phyloP scores from a whole-genome alignment of 2,797 vertebrate genomes.

The Pempheris klunzingeri region DNA sequence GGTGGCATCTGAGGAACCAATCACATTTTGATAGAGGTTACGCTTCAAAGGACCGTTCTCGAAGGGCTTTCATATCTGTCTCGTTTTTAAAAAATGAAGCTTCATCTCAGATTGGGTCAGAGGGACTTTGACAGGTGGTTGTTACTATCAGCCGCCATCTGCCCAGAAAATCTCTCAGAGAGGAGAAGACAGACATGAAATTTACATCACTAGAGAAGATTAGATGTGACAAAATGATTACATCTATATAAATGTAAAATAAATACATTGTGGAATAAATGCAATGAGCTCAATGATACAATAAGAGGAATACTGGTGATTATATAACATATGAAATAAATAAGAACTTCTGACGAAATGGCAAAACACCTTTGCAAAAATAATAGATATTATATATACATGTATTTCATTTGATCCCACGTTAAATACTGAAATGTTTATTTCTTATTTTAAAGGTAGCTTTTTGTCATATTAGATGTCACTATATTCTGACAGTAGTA shows the following conservation, averaged over 20 bases:
- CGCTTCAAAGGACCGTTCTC: slow-evolving; percentile 45
- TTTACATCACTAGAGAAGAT: slow-evolving; percentile 13
- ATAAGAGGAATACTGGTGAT: no score
- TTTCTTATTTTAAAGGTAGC: no score
- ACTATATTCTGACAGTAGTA: no score
- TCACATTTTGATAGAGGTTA: slow-evolving; percentile 45
- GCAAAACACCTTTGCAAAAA: no score
- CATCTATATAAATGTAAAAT: not conserved
- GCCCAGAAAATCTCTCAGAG: not conserved
- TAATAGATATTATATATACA: no score
- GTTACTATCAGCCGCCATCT: slow-evolving; percentile 14
- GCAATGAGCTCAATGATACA: not conserved
- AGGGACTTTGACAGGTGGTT: slow-evolving; percentile 39
- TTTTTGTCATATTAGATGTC: no score
- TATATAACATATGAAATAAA: no score
- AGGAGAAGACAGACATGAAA: slow-evolving; percentile 3
- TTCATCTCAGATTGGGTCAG: slow-evolving; percentile 54
- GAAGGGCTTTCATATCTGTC: slow-evolving; percentile 43
- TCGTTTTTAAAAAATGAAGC: slow-evolving; percentile 36
- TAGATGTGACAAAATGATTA: slow-evolving; percentile 9
- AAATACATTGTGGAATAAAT: not conserved
- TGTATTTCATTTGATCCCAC: no score
- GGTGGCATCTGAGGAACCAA: slow-evolving; percentile 38
- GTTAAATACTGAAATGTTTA: no score
- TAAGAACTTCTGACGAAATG: not conserved